Conservation (phyloP, 2,113 vertebrate genomes). For the Scopus umbretta region DNA sequence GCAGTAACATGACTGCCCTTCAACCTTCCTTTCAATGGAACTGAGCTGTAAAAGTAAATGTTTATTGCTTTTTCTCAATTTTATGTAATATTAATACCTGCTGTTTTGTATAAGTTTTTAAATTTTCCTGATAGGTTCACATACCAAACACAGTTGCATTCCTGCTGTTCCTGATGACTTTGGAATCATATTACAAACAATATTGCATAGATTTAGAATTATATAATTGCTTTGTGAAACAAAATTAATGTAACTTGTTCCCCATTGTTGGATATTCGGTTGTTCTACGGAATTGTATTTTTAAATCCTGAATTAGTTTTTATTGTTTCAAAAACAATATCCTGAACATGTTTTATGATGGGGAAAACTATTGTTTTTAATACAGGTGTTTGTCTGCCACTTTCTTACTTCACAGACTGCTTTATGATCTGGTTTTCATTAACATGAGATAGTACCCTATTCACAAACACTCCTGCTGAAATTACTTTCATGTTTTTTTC, state of each 20-base stretch:
- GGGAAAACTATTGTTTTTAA: background rate
- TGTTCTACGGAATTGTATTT: background rate
- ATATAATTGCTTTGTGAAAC: background rate
- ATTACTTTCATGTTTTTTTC: background rate
- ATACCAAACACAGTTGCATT: background rate
- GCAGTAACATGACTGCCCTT: background rate
- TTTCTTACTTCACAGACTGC: background rate
- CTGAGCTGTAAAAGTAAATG: background rate
- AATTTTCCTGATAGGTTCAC: background rate
- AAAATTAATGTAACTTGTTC: background rate
- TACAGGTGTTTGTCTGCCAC: background rate
- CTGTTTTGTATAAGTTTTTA: background rate
- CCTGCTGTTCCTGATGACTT: background rate
- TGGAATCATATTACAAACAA: background rate
- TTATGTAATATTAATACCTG: background rate
- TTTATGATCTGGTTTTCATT: background rate
- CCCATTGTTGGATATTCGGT: background rate
- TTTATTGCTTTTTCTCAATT: background rate
- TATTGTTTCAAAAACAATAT: background rate
- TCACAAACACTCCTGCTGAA: background rate
- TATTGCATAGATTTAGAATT: background rate
- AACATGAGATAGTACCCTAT: background rate
- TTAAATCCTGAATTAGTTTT: background rate
- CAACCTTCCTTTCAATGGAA: background rate
- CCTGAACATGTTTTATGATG: background rate